Evolutionary conservation across 1,140 invertebrate species (phyloP).

Genomic region (Drosophila subobscura): DNA sequence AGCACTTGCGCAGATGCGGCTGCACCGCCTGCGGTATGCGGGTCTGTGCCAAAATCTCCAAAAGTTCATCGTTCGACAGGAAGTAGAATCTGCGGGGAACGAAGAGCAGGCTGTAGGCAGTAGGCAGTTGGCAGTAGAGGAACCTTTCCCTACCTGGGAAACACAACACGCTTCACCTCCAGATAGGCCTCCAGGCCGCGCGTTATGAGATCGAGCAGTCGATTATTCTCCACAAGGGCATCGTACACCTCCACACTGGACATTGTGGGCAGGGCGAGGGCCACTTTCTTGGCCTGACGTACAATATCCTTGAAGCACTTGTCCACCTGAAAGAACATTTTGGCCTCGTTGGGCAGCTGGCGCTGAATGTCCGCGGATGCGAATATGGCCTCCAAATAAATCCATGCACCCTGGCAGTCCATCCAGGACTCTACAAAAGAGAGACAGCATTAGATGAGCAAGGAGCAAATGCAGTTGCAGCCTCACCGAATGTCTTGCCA

Average conservation of each 20-base stretch:
- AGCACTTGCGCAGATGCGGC: conserved; percentile 94
- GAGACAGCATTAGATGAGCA: neutral
- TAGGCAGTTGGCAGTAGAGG: too few relatives aligned
- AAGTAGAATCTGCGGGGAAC: conserved; percentile 89
- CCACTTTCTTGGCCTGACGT: conserved; percentile 88
- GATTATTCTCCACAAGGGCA: conserved; percentile 89
- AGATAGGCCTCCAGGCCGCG: conserved; percentile 92
- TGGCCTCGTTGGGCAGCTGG: conserved; percentile 92
- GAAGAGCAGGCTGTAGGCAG: neutral
- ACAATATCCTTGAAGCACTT: conserved; percentile 95
- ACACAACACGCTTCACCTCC: conserved; percentile 95
- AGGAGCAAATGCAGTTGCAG: neutral
- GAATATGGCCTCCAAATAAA: conserved; percentile 95
- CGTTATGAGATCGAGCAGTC: conserved; percentile 91
- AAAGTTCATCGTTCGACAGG: conserved; percentile 95
- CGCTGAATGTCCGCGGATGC: conserved; percentile 94
- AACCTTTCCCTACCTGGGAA: conserved; percentile 87
- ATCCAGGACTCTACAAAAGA: conserved; percentile 91
- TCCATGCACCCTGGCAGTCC: conserved; percentile 92
- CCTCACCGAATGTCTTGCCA: conserved; percentile 88
- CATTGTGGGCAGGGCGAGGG: conserved; percentile 88
- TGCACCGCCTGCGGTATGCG: conserved; percentile 94
- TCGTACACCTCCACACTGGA: conserved; percentile 88
- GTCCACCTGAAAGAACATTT: conserved; percentile 92
- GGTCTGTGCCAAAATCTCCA: conserved; percentile 96